Base-by-base conservation (phyloP, 2,113 vertebrate genomes). In the Oryzias celebensis region DNA sequence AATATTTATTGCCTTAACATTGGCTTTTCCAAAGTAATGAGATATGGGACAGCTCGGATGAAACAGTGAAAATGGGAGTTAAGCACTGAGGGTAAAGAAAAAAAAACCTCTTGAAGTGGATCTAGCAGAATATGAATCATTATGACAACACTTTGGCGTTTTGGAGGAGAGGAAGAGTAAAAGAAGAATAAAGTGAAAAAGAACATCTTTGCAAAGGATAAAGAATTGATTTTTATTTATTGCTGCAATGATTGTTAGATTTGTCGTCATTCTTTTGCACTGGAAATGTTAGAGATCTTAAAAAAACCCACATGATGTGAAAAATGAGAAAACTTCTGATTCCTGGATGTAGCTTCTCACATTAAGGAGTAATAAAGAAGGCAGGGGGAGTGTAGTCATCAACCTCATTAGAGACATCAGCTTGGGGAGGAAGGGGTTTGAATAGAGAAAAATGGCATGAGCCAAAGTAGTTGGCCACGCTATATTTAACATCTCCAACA, bases 401-500 rank as follows among this genome's bases (percentile, higher is more conserved):
- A 18, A 28, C 50, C 71, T 76, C 78, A 53, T 43, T 55, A 36
- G 36, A 71, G 73, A 57, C 17, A 64, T 18, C 58, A 52, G 68
- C 13, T 52, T 53, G 50, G 55, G 49, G 47, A 12, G 53, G 62
- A 64, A 49, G 24, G 48, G 43, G 45, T 17, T 22, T 36, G 55
- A 12, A 58, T 44, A 24, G 31, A 67, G 58, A 78, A 78, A 48
- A 63, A 64, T 3, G 60, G 18, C 70, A 46, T 58, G 60, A 76
- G 71, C 73, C 65, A 73, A 53, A 67, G 66, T 66, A 79, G 81
- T 70, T 59, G 65, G 82, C 63, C 17, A 46, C 47, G 78, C 82
- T 92, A 92, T 87, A 89, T 92, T 91, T 91, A 91, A 90, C 87
- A 72, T 88, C 62, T 63, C 60, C 68, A 79, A 84, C 88, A 89